Evolutionary conservation across 2,113 vertebrate species (phyloP).

Genomic region (Bos javanicus): DNA sequence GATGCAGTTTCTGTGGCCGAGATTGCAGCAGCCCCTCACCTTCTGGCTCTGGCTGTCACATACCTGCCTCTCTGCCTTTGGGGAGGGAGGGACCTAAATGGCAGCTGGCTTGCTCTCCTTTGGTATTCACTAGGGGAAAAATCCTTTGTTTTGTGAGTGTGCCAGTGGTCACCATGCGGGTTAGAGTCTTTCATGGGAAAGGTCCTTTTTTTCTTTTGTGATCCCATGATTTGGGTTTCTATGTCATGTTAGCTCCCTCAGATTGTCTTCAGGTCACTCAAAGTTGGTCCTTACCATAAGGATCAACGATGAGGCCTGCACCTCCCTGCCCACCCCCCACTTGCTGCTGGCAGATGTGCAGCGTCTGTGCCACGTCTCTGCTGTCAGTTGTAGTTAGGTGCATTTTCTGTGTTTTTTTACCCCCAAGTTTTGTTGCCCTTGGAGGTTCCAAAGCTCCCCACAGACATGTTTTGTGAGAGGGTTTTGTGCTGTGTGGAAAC

Average conservation of each 20-base stretch:
- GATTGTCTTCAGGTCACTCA: not conserved
- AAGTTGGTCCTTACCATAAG: not conserved
- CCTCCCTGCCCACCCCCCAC: not conserved
- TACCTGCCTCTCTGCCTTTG: not conserved
- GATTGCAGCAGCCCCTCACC: not conserved
- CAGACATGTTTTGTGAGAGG: not conserved
- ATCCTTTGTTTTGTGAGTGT: not conserved
- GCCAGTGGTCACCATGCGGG: not conserved
- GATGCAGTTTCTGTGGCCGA: not conserved
- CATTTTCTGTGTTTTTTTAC: not conserved
- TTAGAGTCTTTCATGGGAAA: not conserved
- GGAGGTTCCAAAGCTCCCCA: not conserved
- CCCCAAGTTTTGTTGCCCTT: not conserved
- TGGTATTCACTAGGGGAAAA: not conserved
- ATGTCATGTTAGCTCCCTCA: not conserved
- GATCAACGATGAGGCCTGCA: not conserved
- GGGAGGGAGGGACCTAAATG: not conserved
- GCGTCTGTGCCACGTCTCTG: not conserved
- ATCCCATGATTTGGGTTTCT: not conserved
- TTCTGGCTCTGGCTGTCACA: not conserved
- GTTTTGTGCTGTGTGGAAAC: not conserved
- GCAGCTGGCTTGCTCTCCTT: not conserved
- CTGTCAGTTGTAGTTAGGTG: not conserved
- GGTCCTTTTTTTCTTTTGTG: not conserved
- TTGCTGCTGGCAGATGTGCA: not conserved